These are phyloP conservation scores for Oryctes rhinoceros DNA, from an alignment of 1,140 invertebrate species.

Conservation along the genomic window DNA sequence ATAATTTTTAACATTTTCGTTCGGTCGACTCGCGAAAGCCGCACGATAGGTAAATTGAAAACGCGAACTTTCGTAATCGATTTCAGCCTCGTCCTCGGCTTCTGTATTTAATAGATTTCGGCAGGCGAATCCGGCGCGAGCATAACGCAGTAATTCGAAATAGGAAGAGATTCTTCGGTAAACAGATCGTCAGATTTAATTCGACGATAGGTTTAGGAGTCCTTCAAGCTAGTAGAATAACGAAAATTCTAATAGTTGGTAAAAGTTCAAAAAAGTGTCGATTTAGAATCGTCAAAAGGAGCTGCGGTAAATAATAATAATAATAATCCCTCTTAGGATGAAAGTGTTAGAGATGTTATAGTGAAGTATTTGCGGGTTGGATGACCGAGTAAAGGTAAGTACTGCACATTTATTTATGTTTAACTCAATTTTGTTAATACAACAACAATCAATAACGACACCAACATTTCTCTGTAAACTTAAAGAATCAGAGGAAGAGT, in stretches of 20 bases:
- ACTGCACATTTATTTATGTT: too few species aligned
- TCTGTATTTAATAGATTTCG: constrained; percentile 22
- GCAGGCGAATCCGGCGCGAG: not conserved
- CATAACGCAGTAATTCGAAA: not conserved
- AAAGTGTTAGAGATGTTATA: too few species aligned
- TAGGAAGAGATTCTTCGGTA: not conserved
- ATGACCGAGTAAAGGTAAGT: too few species aligned
- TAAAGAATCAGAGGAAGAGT: too few species aligned
- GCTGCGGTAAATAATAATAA: too few species aligned
- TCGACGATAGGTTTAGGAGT: not conserved
- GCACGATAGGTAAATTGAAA: constrained; percentile 7
- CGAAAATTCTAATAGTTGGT: not conserved
- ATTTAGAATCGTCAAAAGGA: too few species aligned
- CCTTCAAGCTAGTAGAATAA: not conserved
- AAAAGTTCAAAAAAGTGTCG: too few species aligned
- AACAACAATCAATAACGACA: too few species aligned
- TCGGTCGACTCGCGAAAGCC: not conserved
- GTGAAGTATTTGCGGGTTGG: too few species aligned
- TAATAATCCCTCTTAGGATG: too few species aligned
- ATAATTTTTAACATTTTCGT: constrained; percentile 22
- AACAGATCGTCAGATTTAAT: constrained; percentile 14
- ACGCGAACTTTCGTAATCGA: constrained; percentile 20
- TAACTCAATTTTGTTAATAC: too few species aligned
- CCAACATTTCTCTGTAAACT: too few species aligned
- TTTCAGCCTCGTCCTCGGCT: not conserved